Percentiles rank a stretch among this genome's conserved stretches.
Conservation (phyloP, 1,140 invertebrate genomes). For the Plutomurus gul region DNA sequence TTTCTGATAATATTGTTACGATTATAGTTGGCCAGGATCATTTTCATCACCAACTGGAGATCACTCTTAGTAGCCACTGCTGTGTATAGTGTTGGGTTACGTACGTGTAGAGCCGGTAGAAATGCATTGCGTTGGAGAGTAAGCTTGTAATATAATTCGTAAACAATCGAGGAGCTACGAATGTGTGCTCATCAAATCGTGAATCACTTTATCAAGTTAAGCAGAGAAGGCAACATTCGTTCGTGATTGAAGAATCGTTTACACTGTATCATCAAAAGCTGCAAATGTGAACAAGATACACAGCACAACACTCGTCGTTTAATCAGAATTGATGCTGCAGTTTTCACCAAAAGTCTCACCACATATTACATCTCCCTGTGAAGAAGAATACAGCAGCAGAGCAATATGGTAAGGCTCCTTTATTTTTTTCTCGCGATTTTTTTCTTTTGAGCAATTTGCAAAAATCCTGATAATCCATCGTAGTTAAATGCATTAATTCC, state of each 20-base stretch:
- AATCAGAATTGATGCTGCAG: too few relatives aligned
- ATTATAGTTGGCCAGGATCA: background rate
- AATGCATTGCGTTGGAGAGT: too few relatives aligned
- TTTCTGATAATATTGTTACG: background rate
- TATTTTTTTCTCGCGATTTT: background rate
- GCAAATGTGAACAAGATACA: too few relatives aligned
- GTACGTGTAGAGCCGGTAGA: too few relatives aligned
- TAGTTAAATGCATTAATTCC: background rate
- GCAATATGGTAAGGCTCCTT: background rate
- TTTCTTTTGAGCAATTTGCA: background rate
- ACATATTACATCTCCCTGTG: background rate
- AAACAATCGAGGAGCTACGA: background rate
- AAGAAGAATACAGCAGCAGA: background rate
- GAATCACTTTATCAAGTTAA: conserved; percentile 24
- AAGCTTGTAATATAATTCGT: background rate
- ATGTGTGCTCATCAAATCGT: conserved; percentile 6
- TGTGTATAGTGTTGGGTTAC: background rate
- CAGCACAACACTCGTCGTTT: too few relatives aligned
- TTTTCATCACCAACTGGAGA: conserved; percentile 2
- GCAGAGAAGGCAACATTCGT: conserved; percentile 13
- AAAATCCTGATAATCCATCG: background rate
- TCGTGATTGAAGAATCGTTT: background rate
- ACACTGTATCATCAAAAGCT: too few relatives aligned
- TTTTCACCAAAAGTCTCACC: too few relatives aligned
- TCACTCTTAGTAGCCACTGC: background rate